Conservation (phyloP, 2,797 vertebrate genomes). For the Gymnothorax reevesii region DNA sequence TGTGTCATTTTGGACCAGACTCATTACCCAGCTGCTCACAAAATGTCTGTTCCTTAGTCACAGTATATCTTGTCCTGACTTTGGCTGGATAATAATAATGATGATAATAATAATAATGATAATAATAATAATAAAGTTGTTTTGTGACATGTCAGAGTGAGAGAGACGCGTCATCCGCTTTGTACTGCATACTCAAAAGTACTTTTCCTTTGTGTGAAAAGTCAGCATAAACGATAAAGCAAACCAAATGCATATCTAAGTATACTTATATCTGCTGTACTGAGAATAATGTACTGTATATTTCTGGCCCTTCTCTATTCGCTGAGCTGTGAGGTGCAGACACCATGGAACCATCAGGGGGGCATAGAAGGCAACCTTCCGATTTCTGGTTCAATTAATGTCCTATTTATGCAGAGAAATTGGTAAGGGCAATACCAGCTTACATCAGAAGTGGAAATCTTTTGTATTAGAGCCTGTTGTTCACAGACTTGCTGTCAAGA, state of each 20-base stretch:
- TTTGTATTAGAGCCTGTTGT: slow-evolving; percentile 63
- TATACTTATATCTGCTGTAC: background rate
- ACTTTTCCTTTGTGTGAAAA: slow-evolving; percentile 1
- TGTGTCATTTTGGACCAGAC: slow-evolving; percentile 91
- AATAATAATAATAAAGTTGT: background rate
- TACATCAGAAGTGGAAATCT: slow-evolving; percentile 56
- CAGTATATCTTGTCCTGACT: slow-evolving; percentile 34
- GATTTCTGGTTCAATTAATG: slow-evolving; percentile 73
- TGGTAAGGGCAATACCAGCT: slow-evolving; percentile 66
- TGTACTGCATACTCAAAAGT: slow-evolving; percentile 1
- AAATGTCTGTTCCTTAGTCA: slow-evolving; percentile 60
- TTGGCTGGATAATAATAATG: background rate
- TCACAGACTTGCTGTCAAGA: slow-evolving; percentile 66
- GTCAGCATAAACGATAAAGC: slow-evolving; percentile 5
- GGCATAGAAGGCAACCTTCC: slow-evolving; percentile 74
- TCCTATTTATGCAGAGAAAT: slow-evolving; percentile 61
- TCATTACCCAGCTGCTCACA: slow-evolving; percentile 87
- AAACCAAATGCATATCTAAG: slow-evolving; percentile 1
- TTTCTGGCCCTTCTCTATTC: slow-evolving; percentile 14
- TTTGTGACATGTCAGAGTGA: slow-evolving; percentile 26
- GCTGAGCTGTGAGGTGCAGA: slow-evolving; percentile 53
- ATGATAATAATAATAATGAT: background rate
- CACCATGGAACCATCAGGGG: slow-evolving; percentile 59
- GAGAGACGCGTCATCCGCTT: background rate
- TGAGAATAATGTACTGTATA: slow-evolving; percentile 1